Conservation (phyloP, 2,888 invertebrate species). For the Notocelia uddmanniana region DNA sequence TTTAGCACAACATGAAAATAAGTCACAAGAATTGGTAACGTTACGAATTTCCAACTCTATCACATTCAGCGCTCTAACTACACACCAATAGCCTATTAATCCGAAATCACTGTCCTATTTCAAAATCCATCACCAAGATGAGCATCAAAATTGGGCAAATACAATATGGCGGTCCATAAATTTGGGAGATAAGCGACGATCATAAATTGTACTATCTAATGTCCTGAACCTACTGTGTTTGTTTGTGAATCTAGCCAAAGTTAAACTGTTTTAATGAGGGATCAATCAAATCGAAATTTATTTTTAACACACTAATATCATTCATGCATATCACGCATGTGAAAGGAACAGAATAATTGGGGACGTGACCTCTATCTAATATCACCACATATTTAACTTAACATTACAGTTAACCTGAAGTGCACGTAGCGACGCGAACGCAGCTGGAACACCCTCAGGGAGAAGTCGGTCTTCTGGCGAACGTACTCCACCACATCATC, state of each 20-base stretch:
- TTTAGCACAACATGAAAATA: background rate
- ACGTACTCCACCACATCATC: no score
- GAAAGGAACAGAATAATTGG: no score
- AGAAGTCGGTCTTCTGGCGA: no score
- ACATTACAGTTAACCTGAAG: no score
- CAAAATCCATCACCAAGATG: conserved; percentile 16
- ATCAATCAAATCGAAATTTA: background rate
- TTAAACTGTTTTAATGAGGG: conserved; percentile 9
- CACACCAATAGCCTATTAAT: background rate
- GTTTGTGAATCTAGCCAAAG: background rate
- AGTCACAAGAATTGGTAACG: background rate
- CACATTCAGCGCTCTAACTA: no score
- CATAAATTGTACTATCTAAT: conserved; percentile 20
- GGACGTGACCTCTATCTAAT: no score
- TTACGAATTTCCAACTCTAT: no score
- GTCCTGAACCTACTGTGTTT: conserved; percentile 17
- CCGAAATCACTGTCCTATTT: conserved; percentile 3
- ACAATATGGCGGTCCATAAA: conserved; percentile 24
- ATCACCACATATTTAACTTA: no score
- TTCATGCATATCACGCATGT: background rate
- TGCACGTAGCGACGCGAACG: no score
- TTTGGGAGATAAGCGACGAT: conserved; percentile 6
- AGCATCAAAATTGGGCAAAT: conserved; percentile 20
- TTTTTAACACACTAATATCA: no score
- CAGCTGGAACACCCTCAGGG: no score